Evolutionary conservation across 1,140 invertebrate species (phyloP).

Genomic region (Drosophila burlai): DNA sequence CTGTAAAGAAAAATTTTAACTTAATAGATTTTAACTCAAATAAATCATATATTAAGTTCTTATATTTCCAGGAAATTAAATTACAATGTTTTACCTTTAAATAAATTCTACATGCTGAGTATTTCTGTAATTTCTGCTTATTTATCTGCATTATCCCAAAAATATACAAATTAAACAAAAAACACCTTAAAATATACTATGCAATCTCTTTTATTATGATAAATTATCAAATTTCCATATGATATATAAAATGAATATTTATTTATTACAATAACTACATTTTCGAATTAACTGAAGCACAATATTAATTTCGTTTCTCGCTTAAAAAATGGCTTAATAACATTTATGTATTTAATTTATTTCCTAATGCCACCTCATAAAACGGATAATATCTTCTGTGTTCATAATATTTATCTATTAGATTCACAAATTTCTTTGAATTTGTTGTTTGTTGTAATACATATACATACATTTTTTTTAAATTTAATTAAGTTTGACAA

Average conservation of each 20-base stretch:
- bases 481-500: not conserved
- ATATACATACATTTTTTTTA: not conserved
- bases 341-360: too few relatives aligned
- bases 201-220: too few relatives aligned
- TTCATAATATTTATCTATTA: not conserved
- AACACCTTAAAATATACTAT: slow-evolving; percentile 1
- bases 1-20: too few relatives aligned
- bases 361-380: too few relatives aligned
- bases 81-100: not conserved
- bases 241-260: too few relatives aligned
- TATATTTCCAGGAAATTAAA: not conserved
- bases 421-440: not conserved
- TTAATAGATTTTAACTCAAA: rapidly evolving
- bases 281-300: too few relatives aligned
- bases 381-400: too few relatives aligned
- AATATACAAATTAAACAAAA: not conserved
- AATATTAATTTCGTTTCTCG: too few relatives aligned
- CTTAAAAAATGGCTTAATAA: too few relatives aligned
- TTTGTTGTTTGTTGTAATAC: not conserved
- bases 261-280: too few relatives aligned
- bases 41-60: not conserved
- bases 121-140: not conserved
- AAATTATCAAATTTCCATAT: too few relatives aligned
- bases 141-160: not conserved
- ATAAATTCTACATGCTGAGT: not conserved